Evolutionary conservation across 2,113 vertebrate genomes (phyloP).

Genomic region (Leptodactylus fuscus): DNA sequence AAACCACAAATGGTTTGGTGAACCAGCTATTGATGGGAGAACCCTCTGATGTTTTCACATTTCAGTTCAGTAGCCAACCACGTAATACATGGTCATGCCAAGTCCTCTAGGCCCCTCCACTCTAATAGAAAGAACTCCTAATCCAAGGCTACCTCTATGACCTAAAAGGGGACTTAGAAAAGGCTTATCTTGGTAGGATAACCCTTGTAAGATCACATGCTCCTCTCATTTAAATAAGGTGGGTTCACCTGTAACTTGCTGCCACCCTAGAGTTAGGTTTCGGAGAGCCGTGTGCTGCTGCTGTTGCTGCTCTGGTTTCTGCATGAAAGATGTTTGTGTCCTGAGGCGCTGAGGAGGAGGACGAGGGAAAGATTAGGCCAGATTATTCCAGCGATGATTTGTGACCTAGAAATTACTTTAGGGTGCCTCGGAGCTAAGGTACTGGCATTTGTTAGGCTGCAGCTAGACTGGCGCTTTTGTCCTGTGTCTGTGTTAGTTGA

Average conservation of each 20-base stretch:
- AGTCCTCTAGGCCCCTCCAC: too few relatives aligned
- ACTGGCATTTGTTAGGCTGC: conserved; percentile 47
- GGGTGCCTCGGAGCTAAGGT: conserved; percentile 38
- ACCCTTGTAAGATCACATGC: neutral
- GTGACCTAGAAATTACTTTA: conserved; percentile 59
- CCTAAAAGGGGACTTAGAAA: neutral
- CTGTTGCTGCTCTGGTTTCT: conserved; percentile 13
- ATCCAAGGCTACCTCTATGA: neutral
- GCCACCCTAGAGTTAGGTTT: neutral
- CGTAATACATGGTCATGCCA: too few relatives aligned
- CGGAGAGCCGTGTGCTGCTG: neutral
- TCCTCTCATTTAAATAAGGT: too few relatives aligned
- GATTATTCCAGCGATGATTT: conserved; percentile 58
- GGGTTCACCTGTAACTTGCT: neutral
- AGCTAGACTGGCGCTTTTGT: conserved; percentile 35
- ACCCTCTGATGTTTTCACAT: too few relatives aligned
- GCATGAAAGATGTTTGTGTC: conserved; percentile 35
- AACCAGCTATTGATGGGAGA: too few relatives aligned
- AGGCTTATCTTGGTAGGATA: neutral
- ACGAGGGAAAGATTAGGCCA: conserved; percentile 43
- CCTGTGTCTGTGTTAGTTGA: neutral
- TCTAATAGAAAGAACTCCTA: neutral
- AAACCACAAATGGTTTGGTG: too few relatives aligned
- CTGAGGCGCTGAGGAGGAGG: conserved; percentile 22
- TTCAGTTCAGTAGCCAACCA: too few relatives aligned